phyloP scores from a whole-genome alignment of 1,140 invertebrate genomes.

The Bradynema listronoti region DNA sequence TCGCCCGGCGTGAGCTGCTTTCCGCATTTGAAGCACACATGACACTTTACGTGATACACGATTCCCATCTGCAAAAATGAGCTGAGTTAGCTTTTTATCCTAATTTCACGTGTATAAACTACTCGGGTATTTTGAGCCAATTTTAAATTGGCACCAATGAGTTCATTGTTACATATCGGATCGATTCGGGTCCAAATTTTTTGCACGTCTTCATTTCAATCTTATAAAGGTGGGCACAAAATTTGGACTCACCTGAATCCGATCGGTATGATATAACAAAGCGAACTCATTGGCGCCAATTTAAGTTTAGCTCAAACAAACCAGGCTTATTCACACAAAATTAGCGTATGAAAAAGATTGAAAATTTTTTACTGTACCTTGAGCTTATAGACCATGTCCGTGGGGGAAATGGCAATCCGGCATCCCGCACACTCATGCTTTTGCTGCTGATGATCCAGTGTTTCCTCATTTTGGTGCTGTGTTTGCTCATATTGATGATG shows the following conservation, averaged over 20 bases:
- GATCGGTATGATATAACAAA: too few species aligned
- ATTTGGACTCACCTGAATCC: background rate
- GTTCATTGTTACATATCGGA: background rate
- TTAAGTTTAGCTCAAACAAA: too few species aligned
- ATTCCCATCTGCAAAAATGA: constrained; percentile 68
- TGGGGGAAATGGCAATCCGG: constrained; percentile 85
- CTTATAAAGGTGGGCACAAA: background rate
- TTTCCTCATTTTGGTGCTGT: background rate
- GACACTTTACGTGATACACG: constrained; percentile 89
- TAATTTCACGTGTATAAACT: background rate
- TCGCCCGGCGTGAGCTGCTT: constrained; percentile 93
- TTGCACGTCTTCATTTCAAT: too few species aligned
- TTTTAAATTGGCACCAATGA: background rate
- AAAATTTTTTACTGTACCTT: constrained; percentile 4
- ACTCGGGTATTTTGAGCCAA: background rate
- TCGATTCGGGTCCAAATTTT: too few species aligned
- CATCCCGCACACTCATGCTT: constrained; percentile 75
- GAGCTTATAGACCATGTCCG: constrained; percentile 83
- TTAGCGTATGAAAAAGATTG: background rate
- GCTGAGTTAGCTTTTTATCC: too few species aligned
- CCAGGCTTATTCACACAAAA: too few species aligned
- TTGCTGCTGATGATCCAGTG: constrained; percentile 2
- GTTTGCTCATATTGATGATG: background rate
- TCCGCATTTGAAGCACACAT: constrained; percentile 89
- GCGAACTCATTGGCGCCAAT: too few species aligned